Evolutionary conservation across 2,888 invertebrate genomes (phyloP).

Genomic region (Macaria notata): DNA sequence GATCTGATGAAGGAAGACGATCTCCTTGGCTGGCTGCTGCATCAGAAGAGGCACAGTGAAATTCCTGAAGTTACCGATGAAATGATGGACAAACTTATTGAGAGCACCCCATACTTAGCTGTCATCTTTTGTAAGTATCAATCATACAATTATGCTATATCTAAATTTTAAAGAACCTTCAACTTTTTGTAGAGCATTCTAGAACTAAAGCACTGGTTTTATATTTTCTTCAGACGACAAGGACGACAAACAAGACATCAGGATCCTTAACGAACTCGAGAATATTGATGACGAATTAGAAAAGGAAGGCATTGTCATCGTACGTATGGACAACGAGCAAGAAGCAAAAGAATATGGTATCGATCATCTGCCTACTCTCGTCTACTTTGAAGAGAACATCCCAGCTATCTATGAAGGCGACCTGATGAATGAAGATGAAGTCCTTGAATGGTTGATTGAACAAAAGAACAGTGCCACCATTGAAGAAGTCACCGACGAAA

Average conservation of each 20-base stretch:
- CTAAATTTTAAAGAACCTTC: no score
- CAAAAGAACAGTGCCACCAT: constrained; percentile 95
- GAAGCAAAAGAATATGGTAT: constrained; percentile 96
- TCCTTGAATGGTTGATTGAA: constrained; percentile 93
- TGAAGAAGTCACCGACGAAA: constrained; percentile 97
- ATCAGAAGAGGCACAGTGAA: constrained; percentile 94
- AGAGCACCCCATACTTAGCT: constrained; percentile 90
- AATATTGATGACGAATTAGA: constrained; percentile 96
- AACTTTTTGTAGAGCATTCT: no score
- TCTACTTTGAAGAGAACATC: constrained; percentile 95
- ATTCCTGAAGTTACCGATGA: constrained; percentile 96
- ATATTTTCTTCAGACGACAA: constrained; percentile 86
- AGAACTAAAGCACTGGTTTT: no score
- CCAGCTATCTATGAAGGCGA: constrained; percentile 96
- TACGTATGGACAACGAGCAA: constrained; percentile 93
- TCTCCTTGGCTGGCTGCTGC: constrained; percentile 93
- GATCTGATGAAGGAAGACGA: constrained; percentile 95
- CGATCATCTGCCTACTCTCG: constrained; percentile 91
- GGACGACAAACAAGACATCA: constrained; percentile 93
- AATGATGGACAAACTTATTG: constrained; percentile 95
- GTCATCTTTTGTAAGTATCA: constrained; percentile 93
- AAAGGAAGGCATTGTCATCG: constrained; percentile 94
- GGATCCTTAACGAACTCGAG: constrained; percentile 93
- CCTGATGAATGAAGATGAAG: constrained; percentile 95
- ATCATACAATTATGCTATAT: background rate